These are phyloP conservation scores for Enhydra lutris DNA, from an alignment of 2,113 vertebrate genomes.

Conservation along the genomic window DNA sequence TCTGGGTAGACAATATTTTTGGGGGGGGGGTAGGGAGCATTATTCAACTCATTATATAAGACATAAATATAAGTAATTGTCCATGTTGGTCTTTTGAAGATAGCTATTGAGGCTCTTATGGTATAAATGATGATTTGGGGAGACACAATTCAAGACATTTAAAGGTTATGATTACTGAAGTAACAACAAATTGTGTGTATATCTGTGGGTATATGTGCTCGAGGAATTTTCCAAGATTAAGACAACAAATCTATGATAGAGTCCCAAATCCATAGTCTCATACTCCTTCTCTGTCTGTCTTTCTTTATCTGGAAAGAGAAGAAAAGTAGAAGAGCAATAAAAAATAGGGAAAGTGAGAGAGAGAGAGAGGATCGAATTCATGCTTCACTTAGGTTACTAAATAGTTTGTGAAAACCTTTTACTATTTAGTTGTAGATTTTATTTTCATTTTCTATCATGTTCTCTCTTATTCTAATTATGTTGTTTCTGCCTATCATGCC, in stretches of 20 bases:
- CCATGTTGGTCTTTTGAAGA: background rate
- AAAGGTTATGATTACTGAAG: background rate
- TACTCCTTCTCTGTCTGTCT: background rate
- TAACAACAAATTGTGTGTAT: background rate
- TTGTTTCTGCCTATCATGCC: background rate
- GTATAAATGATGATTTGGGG: background rate
- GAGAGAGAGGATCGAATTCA: background rate
- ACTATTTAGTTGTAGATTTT: background rate
- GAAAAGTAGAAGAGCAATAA: background rate
- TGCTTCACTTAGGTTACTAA: background rate
- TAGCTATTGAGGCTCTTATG: background rate
- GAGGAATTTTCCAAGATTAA: background rate
- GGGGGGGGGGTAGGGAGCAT: background rate
- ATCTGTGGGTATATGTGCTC: background rate
- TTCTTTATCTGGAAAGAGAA: background rate
- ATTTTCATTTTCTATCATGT: background rate
- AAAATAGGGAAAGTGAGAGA: background rate
- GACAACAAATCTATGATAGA: background rate
- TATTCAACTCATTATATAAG: background rate
- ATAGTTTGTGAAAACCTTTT: background rate
- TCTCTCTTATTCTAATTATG: background rate
- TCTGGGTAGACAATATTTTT: background rate
- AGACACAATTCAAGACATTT: background rate
- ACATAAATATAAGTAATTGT: background rate
- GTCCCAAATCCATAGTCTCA: background rate